A percentile compares a stretch with the other conserved stretches of the same genome.
These are phyloP conservation scores for Gopherus evgoodei DNA, from an alignment of 2,113 vertebrate species.

Conservation along the genomic window DNA sequence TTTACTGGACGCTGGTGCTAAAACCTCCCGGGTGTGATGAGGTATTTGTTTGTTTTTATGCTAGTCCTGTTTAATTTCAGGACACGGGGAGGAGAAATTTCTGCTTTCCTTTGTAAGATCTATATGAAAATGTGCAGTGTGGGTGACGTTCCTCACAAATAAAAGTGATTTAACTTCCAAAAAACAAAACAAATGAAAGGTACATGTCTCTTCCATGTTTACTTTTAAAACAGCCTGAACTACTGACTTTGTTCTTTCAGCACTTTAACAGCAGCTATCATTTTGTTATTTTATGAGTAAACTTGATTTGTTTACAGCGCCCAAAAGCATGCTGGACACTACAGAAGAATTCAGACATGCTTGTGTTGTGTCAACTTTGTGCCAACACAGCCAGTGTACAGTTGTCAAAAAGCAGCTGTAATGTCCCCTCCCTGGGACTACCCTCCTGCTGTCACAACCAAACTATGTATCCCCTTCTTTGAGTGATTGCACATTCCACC, in stretches of 20 bases:
- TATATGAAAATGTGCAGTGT: conserved; percentile 75
- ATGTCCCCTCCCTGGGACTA: accelerated
- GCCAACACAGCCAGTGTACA: not conserved
- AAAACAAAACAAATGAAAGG: not conserved
- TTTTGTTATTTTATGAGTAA: no score
- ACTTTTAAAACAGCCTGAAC: not conserved
- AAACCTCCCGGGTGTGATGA: conserved; percentile 78
- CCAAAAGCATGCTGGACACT: not conserved
- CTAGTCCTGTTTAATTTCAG: conserved; percentile 76
- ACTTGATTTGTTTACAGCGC: not conserved
- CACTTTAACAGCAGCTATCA: not conserved
- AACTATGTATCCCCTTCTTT: not conserved
- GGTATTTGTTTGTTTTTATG: conserved; percentile 71
- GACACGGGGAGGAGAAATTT: conserved; percentile 73
- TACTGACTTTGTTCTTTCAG: not conserved
- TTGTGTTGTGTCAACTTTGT: not conserved
- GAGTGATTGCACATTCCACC: not conserved
- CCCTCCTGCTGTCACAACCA: not conserved
- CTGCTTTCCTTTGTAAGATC: conserved; percentile 76
- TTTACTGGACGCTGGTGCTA: conserved; percentile 83
- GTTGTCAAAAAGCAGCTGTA: not conserved
- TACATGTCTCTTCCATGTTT: not conserved
- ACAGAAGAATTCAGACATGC: accelerated
- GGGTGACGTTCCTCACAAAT: conserved; percentile 78
- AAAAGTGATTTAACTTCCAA: conserved; percentile 69